Percentiles rank a stretch among this genome's conserved stretches.
These are phyloP conservation scores for Nanger granti DNA, from an alignment of 2,113 vertebrate species.

Conservation along the genomic window DNA sequence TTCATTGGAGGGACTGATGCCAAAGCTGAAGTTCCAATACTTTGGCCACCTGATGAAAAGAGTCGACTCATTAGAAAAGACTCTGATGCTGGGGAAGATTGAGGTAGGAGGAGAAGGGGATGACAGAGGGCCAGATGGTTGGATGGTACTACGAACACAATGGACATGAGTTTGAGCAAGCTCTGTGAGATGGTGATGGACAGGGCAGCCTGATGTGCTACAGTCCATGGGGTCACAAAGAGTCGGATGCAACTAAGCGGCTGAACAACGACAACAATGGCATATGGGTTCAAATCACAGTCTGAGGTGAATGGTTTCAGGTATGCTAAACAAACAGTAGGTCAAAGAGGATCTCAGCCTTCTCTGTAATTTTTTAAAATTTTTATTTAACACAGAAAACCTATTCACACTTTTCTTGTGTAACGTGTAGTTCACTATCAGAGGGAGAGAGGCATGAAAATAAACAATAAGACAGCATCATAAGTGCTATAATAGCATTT, in stretches of 20 bases:
- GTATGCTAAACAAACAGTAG: background rate
- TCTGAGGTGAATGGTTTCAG: background rate
- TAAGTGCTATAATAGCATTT: background rate
- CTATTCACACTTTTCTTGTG: background rate
- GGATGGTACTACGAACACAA: background rate
- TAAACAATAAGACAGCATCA: background rate
- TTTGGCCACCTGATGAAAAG: background rate
- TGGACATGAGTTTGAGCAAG: background rate
- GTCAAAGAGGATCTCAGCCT: background rate
- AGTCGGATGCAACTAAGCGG: fast-evolving
- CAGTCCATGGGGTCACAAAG: background rate
- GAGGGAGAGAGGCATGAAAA: background rate
- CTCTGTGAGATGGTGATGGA: background rate
- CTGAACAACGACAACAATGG: background rate
- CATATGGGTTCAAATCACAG: background rate
- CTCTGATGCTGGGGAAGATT: background rate
- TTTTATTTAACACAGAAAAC: background rate
- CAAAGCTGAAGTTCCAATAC: background rate
- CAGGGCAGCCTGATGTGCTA: background rate
- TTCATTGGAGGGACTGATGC: background rate
- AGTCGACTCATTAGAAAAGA: background rate
- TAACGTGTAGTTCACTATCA: background rate
- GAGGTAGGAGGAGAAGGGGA: background rate
- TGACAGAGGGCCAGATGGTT: background rate
- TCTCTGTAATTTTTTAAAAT: background rate